Base-by-base conservation (phyloP, 2,113 vertebrate species). In the Anhinga anhinga region DNA sequence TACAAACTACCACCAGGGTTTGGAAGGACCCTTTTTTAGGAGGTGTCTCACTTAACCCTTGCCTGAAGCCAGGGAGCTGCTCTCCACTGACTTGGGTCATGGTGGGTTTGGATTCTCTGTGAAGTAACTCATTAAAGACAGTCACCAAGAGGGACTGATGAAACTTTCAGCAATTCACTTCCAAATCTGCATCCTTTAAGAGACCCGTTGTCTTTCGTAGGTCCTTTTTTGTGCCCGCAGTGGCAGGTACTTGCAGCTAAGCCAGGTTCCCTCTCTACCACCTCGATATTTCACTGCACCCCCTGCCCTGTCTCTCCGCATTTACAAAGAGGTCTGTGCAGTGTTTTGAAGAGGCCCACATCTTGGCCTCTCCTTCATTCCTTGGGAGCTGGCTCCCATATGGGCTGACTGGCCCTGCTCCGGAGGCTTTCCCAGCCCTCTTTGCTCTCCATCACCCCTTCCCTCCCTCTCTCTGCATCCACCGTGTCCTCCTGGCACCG, bases 1-100 rank as follows among this genome's bases (percentile, higher is more conserved):
- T 23, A 30, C 65, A 66, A 36, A 9, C 67, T 96, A 98, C 98
- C 82, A 6, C 3, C 25, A 82, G 70, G 90, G 53, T 67, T 86
- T 49, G 36, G 55, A 56, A 45, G 55, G 88, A 88, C 59, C 72
- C 67, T 45, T 1, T 58, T 88, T 67, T 63, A 80, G 90, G 66
- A 83, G 50, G 27, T 70, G 58, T 44, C 74, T 91, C 77, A 42
- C 52, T 95, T 91, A 58, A 63, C 72, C 81, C 76, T 52, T 79
- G 86, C 38, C 62, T 88, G 79, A 82, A 88, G 62, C 53, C 53
- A 15, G 18, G 66, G 88, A 92, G 65, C 69, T 67, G 71, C 72
- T 82, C 23, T 50, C 20, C 26, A 1, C 63, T 62, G 55, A 22
- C 40, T 25, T 62, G n/a, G 27, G 16, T 42, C 18, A 0, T 7